Base-by-base conservation (phyloP, 1,140 invertebrate genomes). In the Ganaspis sp. region DNA sequence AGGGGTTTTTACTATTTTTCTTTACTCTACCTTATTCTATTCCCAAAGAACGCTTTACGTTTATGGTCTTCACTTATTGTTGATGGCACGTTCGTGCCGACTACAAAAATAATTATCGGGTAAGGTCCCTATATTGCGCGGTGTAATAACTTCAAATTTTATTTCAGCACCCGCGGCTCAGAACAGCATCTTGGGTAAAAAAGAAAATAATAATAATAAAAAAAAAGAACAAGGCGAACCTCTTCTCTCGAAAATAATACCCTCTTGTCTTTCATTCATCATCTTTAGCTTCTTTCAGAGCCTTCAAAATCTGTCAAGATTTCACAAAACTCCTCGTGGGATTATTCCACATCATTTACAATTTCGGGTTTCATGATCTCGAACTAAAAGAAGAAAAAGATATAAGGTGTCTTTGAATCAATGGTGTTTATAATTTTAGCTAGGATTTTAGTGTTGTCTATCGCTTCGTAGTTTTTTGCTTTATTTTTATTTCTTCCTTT, bases 91-190 rank as follows among this genome's bases (percentile, higher is more conserved):
- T 64, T 64, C 58, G 58, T 29, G 58, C 58, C 26, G 58, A 64
- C 58, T 64, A 64, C 58, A 29, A 64, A 64, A 64, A 64, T 64
- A 64, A 64, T 64, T 64, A 64, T 64, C 58, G 26, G 58, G 58
- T 64, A 64, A n/a, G 58, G 58, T 29, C 58, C 58, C 58, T 64
- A 64, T 64, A 64, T 29, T 29, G 58, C 58, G 58, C 26, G 58
- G 58, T 34, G 58, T 64, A 64, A 64, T 64, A 64, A 64, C 58
- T 64, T 64, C 58, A 29, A 64, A 64, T 64, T 64, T 64, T 64
- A 64, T 64, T 64, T 64, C 58, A 64, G 58, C 58, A 64, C 58
- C 58, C 58, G 58, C 58, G 58, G 58, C 58, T 64, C 26, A 29
- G 9, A n/a, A n/a, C 58, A 23, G 58, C 26, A 64, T 64, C 58